These are phyloP conservation scores for Amazona guildingii DNA, from an alignment of 2,113 vertebrate species.

Conservation along the genomic window DNA sequence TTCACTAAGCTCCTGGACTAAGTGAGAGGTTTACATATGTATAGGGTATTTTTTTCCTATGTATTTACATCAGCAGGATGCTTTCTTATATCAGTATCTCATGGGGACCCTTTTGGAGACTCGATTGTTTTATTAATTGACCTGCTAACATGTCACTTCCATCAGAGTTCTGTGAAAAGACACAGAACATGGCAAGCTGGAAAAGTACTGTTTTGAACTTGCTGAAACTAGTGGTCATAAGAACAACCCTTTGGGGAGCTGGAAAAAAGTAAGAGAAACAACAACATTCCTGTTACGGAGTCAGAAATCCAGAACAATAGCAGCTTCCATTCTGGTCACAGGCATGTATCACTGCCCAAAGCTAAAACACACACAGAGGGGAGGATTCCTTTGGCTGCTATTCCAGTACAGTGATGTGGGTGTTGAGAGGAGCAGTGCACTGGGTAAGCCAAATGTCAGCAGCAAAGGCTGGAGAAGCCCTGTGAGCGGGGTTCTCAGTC, in stretches of 20 bases:
- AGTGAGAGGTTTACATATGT: background rate
- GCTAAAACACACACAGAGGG: background rate
- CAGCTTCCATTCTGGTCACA: conserved; percentile 24
- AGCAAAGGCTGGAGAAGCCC: background rate
- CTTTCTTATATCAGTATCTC: background rate
- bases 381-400: background rate
- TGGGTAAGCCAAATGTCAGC: background rate
- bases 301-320: conserved; percentile 21
- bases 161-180: background rate
- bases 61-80: background rate
- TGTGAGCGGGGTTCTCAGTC: background rate
- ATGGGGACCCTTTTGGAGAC: background rate
- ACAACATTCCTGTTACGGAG: background rate
- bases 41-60: background rate
- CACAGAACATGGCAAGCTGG: background rate
- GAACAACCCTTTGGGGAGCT: background rate
- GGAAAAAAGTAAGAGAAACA: conserved; percentile 22
- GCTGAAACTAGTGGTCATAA: background rate
- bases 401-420: background rate
- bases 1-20: background rate
- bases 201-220: background rate
- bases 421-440: background rate
- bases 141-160: background rate
- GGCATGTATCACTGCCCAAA: background rate
- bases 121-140: background rate